phyloP scores from a whole-genome alignment of 1,140 invertebrate species.

The Meloidogyne floridensis region DNA sequence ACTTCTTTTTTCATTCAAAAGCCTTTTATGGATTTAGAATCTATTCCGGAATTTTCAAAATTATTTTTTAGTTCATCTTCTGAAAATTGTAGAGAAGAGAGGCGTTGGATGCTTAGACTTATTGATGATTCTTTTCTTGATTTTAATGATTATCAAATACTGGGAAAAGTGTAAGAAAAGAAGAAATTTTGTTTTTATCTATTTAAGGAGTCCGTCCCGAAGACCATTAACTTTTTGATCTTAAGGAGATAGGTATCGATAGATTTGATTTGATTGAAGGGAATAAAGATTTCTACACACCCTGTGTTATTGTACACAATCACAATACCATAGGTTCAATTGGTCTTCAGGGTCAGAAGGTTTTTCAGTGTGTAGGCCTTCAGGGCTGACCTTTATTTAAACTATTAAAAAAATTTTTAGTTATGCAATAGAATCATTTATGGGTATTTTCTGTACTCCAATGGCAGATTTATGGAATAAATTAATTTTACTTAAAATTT shows the following conservation, averaged over 20 bases:
- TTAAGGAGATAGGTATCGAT: too few species aligned
- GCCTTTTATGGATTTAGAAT: slow-evolving; percentile 49
- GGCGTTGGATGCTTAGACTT: slow-evolving; percentile 52
- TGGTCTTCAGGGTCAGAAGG: too few species aligned
- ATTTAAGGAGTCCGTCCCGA: neutral
- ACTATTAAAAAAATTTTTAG: neutral
- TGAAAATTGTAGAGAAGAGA: slow-evolving; percentile 46
- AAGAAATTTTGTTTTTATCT: neutral
- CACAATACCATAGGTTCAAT: too few species aligned
- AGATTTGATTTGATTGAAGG: too few species aligned
- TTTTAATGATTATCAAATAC: slow-evolving; percentile 50
- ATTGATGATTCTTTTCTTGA: slow-evolving; percentile 51
- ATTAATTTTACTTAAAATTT: slow-evolving; percentile 24
- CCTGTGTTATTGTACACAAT: too few species aligned
- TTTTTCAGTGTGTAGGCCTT: too few species aligned
- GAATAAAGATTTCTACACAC: too few species aligned
- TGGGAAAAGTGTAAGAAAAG: slow-evolving; percentile 48
- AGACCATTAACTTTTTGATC: too few species aligned
- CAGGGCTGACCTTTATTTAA: too few species aligned
- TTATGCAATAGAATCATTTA: slow-evolving; percentile 30
- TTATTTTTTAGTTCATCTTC: slow-evolving; percentile 47
- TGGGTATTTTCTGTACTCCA: slow-evolving; percentile 29
- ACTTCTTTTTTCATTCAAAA: slow-evolving; percentile 56
- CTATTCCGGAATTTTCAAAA: slow-evolving; percentile 59
- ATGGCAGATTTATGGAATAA: slow-evolving; percentile 36